These are phyloP conservation scores for Rhinichthys klamathensis DNA, from an alignment of 2,113 vertebrate species.

Conservation along the genomic window DNA sequence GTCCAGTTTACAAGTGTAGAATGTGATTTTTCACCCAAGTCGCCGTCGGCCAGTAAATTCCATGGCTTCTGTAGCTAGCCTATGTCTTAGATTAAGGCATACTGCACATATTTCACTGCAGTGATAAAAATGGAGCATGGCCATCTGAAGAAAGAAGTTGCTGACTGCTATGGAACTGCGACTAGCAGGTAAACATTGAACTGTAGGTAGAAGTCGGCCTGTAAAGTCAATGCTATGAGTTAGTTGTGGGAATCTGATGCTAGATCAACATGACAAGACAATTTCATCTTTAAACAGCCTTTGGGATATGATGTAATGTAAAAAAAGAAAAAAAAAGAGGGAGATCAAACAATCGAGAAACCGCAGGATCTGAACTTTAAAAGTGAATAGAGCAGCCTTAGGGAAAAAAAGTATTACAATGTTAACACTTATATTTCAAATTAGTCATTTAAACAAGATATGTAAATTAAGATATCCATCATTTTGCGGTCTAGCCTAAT, in stretches of 20 bases:
- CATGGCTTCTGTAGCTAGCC: neutral
- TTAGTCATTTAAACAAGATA: neutral
- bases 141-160: constrained; percentile 68
- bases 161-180: constrained; percentile 60
- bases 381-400: neutral
- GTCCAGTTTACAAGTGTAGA: neutral
- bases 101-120: constrained; percentile 39
- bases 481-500: neutral
- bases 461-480: neutral
- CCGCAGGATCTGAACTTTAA: neutral
- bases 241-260: constrained; percentile 7
- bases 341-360: neutral
- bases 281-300: neutral
- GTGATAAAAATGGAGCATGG: constrained; percentile 27
- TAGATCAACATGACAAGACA: neutral
- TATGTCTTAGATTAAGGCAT: constrained; percentile 28
- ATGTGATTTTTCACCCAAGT: constrained; percentile 37
- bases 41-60: neutral
- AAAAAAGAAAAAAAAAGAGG: neutral
- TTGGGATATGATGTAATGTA: neutral
- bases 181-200: constrained; percentile 69
- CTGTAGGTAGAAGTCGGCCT: constrained; percentile 47
- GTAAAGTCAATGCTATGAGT: neutral
- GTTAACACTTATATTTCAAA: neutral
- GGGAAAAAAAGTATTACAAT: neutral